Evolutionary conservation across 2,113 vertebrate species (phyloP).

Genomic region (Pteronura brasiliensis): DNA sequence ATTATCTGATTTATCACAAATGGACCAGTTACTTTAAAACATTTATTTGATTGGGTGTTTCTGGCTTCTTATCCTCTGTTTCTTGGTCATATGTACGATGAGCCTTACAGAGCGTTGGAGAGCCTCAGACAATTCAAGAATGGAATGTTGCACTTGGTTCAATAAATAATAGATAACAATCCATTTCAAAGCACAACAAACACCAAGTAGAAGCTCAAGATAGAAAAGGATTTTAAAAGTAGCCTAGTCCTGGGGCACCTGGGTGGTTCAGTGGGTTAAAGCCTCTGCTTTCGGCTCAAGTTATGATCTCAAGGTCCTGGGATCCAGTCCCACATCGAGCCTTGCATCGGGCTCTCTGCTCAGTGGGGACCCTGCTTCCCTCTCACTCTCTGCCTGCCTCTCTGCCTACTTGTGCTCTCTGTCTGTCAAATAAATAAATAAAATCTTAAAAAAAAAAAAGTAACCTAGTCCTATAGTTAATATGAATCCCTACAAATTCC

Average conservation of each 20-base stretch:
- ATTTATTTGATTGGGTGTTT: background rate
- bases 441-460: too few species aligned
- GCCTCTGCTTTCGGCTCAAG: too few species aligned
- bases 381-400: too few species aligned
- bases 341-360: too few species aligned
- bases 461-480: background rate
- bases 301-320: too few species aligned
- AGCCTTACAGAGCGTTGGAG: background rate
- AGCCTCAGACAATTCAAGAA: background rate
- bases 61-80: background rate
- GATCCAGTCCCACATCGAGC: too few species aligned
- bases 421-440: too few species aligned
- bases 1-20: background rate
- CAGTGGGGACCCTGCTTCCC: too few species aligned
- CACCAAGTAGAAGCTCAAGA: background rate
- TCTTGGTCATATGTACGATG: background rate
- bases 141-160: background rate
- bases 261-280: too few species aligned
- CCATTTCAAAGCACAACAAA: constrained; percentile 32
- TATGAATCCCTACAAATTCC: background rate
- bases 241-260: background rate
- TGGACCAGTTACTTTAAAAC: background rate
- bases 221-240: background rate
- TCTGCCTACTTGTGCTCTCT: too few species aligned
- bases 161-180: background rate